A percentile compares a stretch with the other conserved stretches of the same genome.
phyloP scores from a whole-genome alignment of 1,140 invertebrate species.

The Halesus radiatus region DNA sequence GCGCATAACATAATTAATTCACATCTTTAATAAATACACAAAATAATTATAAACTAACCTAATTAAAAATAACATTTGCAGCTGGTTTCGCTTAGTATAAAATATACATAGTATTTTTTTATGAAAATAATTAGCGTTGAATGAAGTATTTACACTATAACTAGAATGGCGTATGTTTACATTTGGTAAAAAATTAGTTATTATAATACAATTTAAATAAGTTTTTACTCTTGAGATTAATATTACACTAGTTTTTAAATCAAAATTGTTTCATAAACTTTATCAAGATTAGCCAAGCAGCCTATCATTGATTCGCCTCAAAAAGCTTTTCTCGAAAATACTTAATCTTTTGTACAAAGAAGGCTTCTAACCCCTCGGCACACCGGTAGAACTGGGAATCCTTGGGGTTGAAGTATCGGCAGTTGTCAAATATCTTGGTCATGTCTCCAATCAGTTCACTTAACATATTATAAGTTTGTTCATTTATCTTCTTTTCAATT shows the following conservation, averaged over 20 bases:
- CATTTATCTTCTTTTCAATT: slow-evolving; percentile 90
- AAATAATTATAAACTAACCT: slow-evolving; percentile 24
- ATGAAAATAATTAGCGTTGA: slow-evolving; percentile 24
- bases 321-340: slow-evolving; percentile 85
- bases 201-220: slow-evolving; percentile 45
- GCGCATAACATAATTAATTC: slow-evolving; percentile 7
- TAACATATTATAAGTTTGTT: slow-evolving; percentile 86
- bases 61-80: slow-evolving; percentile 23
- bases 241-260: slow-evolving; percentile 34
- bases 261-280: slow-evolving; percentile 7
- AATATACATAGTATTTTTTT: slow-evolving; percentile 31
- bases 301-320: slow-evolving; percentile 71
- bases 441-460: slow-evolving; percentile 97
- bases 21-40: slow-evolving; percentile 34
- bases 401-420: slow-evolving; percentile 95
- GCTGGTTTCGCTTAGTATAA: slow-evolving; percentile 37
- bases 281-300: not conserved
- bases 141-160: slow-evolving; percentile 43
- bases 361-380: slow-evolving; percentile 95
- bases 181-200: slow-evolving; percentile 42
- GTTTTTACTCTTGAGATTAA: slow-evolving; percentile 42
- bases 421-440: slow-evolving; percentile 98
- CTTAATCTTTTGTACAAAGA: slow-evolving; percentile 94
- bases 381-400: slow-evolving; percentile 96
- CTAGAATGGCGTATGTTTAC: slow-evolving; percentile 43